Base-by-base conservation (phyloP, 2,797 vertebrate species). In the Sparidentex hasta region DNA sequence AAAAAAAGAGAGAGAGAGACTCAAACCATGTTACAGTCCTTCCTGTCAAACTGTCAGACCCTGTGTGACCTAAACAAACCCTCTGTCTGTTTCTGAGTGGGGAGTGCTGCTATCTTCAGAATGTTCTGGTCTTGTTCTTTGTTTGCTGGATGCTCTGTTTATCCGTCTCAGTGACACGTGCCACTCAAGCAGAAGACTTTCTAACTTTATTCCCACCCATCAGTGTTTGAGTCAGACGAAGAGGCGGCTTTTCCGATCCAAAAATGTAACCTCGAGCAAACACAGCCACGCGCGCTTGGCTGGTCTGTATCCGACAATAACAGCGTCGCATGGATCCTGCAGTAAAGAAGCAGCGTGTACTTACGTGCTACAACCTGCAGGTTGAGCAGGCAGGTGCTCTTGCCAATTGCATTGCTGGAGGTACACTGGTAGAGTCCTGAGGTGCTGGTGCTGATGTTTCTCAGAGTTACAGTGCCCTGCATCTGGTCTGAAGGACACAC, bases 391-490 rank as follows among this genome's bases (percentile, higher is more conserved):
- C 98, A 99, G 72, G 97, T 98, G 93, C 97, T 99, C 87, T 96
- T 97, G 84, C 98, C 98, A 13, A 99, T 98, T 78, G 95, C 95
- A 7, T 99, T 99, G 90, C 96, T 97, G 90, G 97, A 97, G 71
- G 97, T 96, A 55, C 98, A 99, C 92, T 99, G 98, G 93, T 99
- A 99, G 84, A 97, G 93, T 80, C 98, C 98, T 78, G 98, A 99
- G 74, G 97, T 97, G 86, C 95, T 92, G 85, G 94, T 93, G 87
- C 98, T 99, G 93, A 99, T 98, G 94, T 99, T 99, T 91, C 97
- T 96, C 81, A 99, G 95, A 54, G 96, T 95, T 75, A 98, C 97
- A 14, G 97, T 98, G 57, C 98, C 98, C 93, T 97, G 97, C 94
- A 97, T 97, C 94, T 98, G 97, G 94, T 99, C 98, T 99, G 93